A percentile compares a stretch with the other conserved stretches of the same genome.
Conservation (phyloP, 2,888 invertebrate genomes). For the Xiphydria camelus region DNA sequence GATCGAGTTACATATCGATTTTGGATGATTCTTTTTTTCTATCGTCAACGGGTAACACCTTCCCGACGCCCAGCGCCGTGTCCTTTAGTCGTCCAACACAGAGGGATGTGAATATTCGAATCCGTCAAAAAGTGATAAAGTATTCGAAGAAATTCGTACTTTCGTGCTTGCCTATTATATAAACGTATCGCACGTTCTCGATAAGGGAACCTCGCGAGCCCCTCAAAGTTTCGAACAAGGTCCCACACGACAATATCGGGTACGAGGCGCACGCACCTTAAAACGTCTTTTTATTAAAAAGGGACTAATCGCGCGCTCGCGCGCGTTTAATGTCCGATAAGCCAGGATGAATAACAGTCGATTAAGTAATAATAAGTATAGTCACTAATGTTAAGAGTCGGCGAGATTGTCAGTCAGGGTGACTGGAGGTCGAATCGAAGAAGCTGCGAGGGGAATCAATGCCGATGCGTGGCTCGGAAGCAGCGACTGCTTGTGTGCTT, state of each 20-base stretch:
- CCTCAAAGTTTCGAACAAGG: constrained; percentile 20
- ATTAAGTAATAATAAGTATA: constrained; percentile 32
- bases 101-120: too few species aligned
- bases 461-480: constrained; percentile 14
- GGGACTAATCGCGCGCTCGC: too few species aligned
- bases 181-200: constrained; percentile 10
- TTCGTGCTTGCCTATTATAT: constrained; percentile 33
- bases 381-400: constrained; percentile 53
- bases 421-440: constrained; percentile 20
- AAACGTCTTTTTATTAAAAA: too few species aligned
- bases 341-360: constrained; percentile 12
- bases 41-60: constrained; percentile 12
- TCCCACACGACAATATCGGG: constrained; percentile 49
- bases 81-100: too few species aligned
- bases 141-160: constrained; percentile 24
- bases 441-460: constrained; percentile 10
- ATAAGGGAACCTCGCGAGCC: constrained; percentile 19
- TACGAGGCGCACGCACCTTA: constrained; percentile 32
- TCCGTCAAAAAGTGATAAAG: constrained; percentile 8
- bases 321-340: too few species aligned
- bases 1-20: constrained; percentile 44
- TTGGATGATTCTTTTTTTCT: constrained; percentile 9
- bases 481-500: constrained; percentile 48
- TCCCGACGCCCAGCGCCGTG: constrained; percentile 4
- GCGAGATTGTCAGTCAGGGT: constrained; percentile 21